These are phyloP conservation scores for Caranx ignobilis DNA, from an alignment of 2,113 vertebrate genomes.

Conservation along the genomic window DNA sequence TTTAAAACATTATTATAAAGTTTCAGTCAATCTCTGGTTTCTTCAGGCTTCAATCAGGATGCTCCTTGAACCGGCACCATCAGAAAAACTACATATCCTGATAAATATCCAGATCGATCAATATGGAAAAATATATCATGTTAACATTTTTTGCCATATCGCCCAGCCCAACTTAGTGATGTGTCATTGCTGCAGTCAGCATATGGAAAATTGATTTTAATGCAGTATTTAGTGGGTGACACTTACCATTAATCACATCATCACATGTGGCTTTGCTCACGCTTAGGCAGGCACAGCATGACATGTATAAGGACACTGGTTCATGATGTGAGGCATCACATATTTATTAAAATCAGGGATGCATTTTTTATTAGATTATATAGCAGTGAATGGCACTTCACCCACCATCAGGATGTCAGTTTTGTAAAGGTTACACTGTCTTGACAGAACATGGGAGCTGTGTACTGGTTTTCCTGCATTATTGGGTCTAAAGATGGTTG, in stretches of 20 bases:
- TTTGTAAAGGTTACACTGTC: background rate
- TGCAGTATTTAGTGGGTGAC: conserved; percentile 36
- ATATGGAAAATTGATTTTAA: conserved; percentile 40
- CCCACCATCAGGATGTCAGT: background rate
- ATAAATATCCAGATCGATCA: too few species aligned
- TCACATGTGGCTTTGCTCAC: conserved; percentile 20
- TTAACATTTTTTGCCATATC: background rate
- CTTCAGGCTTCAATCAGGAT: too few species aligned
- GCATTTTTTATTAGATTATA: conserved; percentile 11
- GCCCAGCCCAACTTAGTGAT: conserved; percentile 4
- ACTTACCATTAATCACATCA: conserved; percentile 13
- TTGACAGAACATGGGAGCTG: background rate
- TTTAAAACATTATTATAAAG: too few species aligned
- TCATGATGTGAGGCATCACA: conserved; percentile 25
- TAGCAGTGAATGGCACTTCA: background rate
- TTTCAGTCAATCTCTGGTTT: too few species aligned
- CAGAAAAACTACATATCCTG: too few species aligned
- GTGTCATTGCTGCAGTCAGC: background rate
- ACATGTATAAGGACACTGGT: background rate
- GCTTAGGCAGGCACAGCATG: conserved; percentile 9
- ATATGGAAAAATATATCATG: background rate
- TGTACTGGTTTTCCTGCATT: background rate
- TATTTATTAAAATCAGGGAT: conserved; percentile 15
- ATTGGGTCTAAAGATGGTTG: background rate
- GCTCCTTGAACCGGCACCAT: too few species aligned